Evolutionary conservation across 2,797 vertebrate species (phyloP).

Genomic region (Gymnodraco acuticeps): DNA sequence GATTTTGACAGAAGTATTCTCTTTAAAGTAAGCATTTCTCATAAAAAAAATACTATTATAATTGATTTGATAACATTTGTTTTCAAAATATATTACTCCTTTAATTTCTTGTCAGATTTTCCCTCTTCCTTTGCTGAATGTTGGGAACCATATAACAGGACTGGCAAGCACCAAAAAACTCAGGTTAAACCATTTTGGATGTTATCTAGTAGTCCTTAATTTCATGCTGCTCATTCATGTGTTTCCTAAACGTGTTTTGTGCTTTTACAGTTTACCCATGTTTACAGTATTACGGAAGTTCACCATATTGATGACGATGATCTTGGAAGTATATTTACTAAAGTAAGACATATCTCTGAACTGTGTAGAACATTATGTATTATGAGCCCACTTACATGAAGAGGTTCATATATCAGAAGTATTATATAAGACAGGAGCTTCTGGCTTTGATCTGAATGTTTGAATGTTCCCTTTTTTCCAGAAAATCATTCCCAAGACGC

Average conservation of each 20-base stretch:
- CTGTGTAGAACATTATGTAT: neutral
- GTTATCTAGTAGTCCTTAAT: neutral
- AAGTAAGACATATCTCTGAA: constrained; percentile 76
- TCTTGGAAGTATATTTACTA: constrained; percentile 90
- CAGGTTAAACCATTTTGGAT: constrained; percentile 82
- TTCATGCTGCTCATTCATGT: neutral
- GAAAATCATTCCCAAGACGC: constrained; percentile 76
- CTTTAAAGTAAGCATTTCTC: constrained; percentile 83
- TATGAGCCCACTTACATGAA: neutral
- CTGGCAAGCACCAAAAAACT: constrained; percentile 94
- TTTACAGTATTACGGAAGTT: constrained; percentile 96
- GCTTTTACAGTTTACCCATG: constrained; percentile 92
- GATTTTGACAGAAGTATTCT: constrained; percentile 90
- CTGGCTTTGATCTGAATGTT: neutral
- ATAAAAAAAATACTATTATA: too few relatives aligned
- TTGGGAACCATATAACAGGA: constrained; percentile 94
- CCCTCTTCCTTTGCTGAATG: constrained; percentile 92
- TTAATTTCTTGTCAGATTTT: constrained; percentile 87
- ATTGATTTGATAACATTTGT: neutral
- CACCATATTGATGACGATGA: constrained; percentile 93
- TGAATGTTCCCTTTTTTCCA: constrained; percentile 28
- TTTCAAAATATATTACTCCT: rapidly evolving
- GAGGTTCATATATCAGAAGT: neutral
- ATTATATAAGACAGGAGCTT: neutral
- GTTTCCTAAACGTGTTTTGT: neutral